Evolutionary conservation across 2,113 vertebrate genomes (phyloP).

Genomic region (Nerophis ophidion): DNA sequence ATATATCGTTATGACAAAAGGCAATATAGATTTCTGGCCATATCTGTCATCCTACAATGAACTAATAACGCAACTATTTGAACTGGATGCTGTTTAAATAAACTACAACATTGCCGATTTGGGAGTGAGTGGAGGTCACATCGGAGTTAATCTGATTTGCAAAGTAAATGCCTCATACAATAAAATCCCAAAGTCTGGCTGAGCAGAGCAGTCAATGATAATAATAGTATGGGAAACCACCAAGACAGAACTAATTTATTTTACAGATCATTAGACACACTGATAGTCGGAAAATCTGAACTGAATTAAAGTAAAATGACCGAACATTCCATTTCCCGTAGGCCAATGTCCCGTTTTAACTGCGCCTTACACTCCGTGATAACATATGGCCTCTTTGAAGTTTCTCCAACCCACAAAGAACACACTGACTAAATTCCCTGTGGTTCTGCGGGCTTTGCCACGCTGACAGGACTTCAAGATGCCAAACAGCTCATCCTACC

Average conservation of each 20-base stretch:
- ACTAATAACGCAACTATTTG: not conserved
- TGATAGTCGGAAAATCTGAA: not conserved
- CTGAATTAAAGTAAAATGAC: not conserved
- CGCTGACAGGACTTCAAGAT: constrained; percentile 30
- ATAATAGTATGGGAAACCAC: not conserved
- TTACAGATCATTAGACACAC: not conserved
- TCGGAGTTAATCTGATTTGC: not conserved
- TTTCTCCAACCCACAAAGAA: constrained; percentile 21
- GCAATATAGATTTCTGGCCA: not conserved
- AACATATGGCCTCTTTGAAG: constrained; percentile 44
- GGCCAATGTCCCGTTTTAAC: not conserved
- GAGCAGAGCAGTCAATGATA: not conserved
- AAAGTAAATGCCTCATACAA: not conserved
- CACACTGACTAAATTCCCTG: constrained; percentile 40
- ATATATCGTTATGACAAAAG: no score
- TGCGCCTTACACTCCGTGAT: not conserved
- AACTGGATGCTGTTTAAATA: not conserved
- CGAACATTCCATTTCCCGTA: constrained; percentile 6
- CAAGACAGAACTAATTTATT: not conserved
- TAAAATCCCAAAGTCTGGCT: not conserved
- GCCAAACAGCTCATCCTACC: constrained; percentile 48
- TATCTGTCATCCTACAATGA: not conserved
- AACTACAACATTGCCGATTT: not conserved
- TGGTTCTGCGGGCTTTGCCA: constrained; percentile 37
- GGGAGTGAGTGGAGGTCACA: not conserved